Conservation (phyloP, 2,113 vertebrate genomes). For the Gopherus evgoodei region DNA sequence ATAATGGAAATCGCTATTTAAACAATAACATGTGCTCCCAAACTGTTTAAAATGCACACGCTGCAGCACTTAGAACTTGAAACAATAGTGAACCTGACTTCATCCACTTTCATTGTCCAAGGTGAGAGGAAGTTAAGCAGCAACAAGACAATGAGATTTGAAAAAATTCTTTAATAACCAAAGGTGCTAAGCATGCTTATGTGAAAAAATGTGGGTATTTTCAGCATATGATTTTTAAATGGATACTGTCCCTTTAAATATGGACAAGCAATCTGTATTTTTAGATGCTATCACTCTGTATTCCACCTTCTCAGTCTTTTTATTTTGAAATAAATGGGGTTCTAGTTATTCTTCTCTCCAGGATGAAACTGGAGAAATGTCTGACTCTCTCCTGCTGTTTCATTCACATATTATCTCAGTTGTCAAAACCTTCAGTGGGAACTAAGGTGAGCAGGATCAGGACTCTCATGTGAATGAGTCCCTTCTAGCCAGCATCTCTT, state of each 20-base stretch:
- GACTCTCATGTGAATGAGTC: neutral
- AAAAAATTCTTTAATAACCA: neutral
- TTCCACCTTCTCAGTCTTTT: neutral
- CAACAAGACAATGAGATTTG: neutral
- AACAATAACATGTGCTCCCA: neutral
- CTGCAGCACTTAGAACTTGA: neutral
- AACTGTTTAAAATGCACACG: neutral
- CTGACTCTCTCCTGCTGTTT: slow-evolving; percentile 60
- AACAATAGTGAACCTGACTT: neutral
- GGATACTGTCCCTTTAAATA: neutral
- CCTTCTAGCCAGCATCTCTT: neutral
- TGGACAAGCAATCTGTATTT: neutral
- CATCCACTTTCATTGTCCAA: neutral
- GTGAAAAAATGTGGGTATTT: neutral
- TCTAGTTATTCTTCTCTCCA: slow-evolving; percentile 43
- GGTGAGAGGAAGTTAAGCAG: neutral
- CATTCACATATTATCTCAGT: slow-evolving; percentile 56
- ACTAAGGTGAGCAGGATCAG: neutral
- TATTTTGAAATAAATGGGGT: slow-evolving; percentile 44
- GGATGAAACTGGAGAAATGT: slow-evolving; percentile 35
- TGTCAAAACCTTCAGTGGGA: slow-evolving; percentile 54
- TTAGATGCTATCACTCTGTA: slow-evolving; percentile 1
- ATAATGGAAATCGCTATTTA: neutral
- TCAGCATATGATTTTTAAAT: accelerated
- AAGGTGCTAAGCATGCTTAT: neutral